A percentile compares a stretch with the other conserved stretches of the same genome.
Conservation (phyloP, 2,797 vertebrate species). For the Pteropus rufus region DNA sequence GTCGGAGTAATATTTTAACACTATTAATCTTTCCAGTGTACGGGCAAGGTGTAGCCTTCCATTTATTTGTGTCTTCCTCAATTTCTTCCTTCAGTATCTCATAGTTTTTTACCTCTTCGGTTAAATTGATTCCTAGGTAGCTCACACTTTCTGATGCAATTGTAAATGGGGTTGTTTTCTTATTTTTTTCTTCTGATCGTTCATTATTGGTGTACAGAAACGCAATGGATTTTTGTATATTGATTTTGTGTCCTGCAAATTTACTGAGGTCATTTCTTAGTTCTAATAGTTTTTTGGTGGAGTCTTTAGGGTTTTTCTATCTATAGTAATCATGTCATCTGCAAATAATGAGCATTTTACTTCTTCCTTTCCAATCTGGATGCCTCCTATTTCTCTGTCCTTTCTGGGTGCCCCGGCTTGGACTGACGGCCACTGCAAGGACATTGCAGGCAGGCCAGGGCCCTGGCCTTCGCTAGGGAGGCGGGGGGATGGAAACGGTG, state of each 20-base stretch:
- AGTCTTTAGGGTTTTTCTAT: background rate
- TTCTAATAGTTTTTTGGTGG: no score
- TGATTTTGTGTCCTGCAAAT: background rate
- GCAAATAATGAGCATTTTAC: background rate
- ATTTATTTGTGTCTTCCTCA: no score
- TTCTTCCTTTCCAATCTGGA: background rate
- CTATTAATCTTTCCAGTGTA: background rate
- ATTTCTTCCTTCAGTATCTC: background rate
- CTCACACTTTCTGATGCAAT: background rate
- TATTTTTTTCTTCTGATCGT: background rate
- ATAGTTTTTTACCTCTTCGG: background rate
- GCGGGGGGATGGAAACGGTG: background rate
- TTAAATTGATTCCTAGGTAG: background rate
- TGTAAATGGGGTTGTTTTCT: background rate
- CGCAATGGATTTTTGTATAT: no score
- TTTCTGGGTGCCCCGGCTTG: background rate
- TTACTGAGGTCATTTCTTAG: background rate
- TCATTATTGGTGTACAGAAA: no score
- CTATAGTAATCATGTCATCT: background rate
- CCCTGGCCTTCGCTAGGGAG: no score
- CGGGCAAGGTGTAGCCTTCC: no score
- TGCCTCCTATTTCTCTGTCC: background rate
- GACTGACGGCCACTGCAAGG: no score
- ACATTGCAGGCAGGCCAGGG: background rate
- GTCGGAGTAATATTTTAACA: background rate